Conservation (phyloP, 1,140 invertebrate species). For the Sycophila sp. region DNA sequence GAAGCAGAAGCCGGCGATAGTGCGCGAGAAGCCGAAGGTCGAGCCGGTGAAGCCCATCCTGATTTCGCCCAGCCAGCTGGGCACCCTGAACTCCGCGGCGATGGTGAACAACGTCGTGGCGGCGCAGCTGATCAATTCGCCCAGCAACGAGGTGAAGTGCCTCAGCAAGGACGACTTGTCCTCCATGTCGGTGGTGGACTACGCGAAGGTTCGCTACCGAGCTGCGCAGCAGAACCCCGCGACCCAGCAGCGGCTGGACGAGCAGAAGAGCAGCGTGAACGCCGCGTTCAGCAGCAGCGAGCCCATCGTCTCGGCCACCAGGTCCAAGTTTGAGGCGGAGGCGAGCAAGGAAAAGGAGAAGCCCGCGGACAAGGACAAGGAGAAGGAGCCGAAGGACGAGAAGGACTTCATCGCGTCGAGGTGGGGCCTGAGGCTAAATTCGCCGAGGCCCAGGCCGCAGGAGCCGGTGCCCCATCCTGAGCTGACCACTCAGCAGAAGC, state of each 20-base stretch:
- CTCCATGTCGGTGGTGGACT: slow-evolving; percentile 70
- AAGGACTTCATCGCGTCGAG: slow-evolving; percentile 61
- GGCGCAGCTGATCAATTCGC: slow-evolving; percentile 41
- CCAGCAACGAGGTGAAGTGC: slow-evolving; percentile 40
- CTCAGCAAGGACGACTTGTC: slow-evolving; percentile 55
- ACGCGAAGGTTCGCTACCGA: slow-evolving; percentile 72
- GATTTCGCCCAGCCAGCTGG: slow-evolving; percentile 43
- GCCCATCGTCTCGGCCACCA: slow-evolving; percentile 53
- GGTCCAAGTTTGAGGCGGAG: slow-evolving; percentile 52
- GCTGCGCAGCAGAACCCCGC: slow-evolving; percentile 68
- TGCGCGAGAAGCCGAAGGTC: slow-evolving; percentile 56
- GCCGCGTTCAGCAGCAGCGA: slow-evolving; percentile 41
- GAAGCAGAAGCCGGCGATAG: slow-evolving; percentile 55
- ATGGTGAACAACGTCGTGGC: slow-evolving; percentile 51
- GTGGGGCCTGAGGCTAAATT: slow-evolving; percentile 59
- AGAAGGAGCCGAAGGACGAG: slow-evolving; percentile 62
- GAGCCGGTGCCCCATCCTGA: slow-evolving; percentile 75
- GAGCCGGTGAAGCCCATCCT: slow-evolving; percentile 57
- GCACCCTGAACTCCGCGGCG: slow-evolving; percentile 51
- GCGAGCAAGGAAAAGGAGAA: slow-evolving; percentile 9
- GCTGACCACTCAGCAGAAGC: slow-evolving; percentile 73
- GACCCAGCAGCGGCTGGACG: slow-evolving; percentile 65
- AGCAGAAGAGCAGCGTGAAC: slow-evolving; percentile 62
- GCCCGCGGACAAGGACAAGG: slow-evolving; percentile 39
- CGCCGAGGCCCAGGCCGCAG: slow-evolving; percentile 50